Evolutionary conservation across 2,888 invertebrate genomes (phyloP).

Genomic region (Zaprionus obscuricornis): DNA sequence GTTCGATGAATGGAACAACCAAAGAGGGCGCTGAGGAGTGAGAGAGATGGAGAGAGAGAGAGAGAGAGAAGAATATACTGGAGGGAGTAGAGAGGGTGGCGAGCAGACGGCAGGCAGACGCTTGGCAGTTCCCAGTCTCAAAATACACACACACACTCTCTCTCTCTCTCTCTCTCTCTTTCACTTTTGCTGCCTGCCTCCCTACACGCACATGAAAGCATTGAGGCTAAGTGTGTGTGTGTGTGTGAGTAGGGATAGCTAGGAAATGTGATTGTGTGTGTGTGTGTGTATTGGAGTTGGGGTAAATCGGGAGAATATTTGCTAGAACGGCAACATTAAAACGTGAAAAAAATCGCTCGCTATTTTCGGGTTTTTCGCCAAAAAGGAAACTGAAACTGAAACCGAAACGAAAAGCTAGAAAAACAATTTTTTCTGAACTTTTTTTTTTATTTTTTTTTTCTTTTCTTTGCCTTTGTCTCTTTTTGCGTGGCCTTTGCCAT

Average conservation of each 20-base stretch:
- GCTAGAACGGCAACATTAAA: slow-evolving; percentile 60
- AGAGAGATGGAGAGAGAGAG: slow-evolving; percentile 4
- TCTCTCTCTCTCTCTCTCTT: too few species aligned
- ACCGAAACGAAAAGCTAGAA: slow-evolving; percentile 56
- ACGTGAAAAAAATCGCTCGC: slow-evolving; percentile 75
- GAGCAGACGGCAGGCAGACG: slow-evolving; percentile 74
- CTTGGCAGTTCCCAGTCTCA: slow-evolving; percentile 36
- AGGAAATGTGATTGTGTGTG: too few species aligned
- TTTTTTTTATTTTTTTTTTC: slow-evolving; percentile 55
- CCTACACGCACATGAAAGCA: slow-evolving; percentile 57
- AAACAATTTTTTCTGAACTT: slow-evolving; percentile 73
- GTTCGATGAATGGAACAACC: slow-evolving; percentile 69
- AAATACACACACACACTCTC: neutral
- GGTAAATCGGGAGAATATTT: neutral
- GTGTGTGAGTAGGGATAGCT: too few species aligned
- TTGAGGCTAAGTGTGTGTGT: slow-evolving; percentile 22
- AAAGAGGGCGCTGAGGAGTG: neutral
- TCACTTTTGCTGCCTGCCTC: slow-evolving; percentile 10
- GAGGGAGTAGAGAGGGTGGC: slow-evolving; percentile 3
- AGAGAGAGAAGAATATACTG: too few species aligned
- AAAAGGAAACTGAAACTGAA: slow-evolving; percentile 59
- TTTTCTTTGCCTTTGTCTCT: too few species aligned
- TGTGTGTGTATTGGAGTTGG: slow-evolving; percentile 17
- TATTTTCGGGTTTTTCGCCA: slow-evolving; percentile 67
- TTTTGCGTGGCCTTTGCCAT: slow-evolving; percentile 67